Evolutionary conservation across 2,888 invertebrate species (phyloP).

Genomic region (Notodonta dromedarius): DNA sequence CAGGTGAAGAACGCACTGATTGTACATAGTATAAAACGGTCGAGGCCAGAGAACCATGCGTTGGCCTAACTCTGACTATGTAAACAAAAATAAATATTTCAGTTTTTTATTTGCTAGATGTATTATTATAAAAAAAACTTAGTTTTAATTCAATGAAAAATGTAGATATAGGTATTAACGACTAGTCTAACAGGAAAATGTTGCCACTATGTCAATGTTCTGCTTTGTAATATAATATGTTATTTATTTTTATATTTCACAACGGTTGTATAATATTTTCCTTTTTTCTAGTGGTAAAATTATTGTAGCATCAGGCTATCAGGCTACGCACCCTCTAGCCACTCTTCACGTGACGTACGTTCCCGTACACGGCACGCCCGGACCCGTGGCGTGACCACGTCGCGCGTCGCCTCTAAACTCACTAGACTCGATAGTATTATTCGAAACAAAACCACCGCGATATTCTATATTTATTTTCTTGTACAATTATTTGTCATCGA

Average conservation of each 20-base stretch:
- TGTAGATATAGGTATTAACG: constrained; percentile 78
- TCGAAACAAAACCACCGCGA: constrained; percentile 54
- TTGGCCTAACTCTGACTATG: constrained; percentile 48
- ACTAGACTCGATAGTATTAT: constrained; percentile 40
- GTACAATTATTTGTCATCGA: constrained; percentile 34
- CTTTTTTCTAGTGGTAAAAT: constrained; percentile 62
- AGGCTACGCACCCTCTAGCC: constrained; percentile 48
- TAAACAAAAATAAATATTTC: constrained; percentile 49
- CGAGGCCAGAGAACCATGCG: constrained; percentile 37
- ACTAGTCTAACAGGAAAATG: constrained; percentile 81
- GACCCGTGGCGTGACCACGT: constrained; percentile 20
- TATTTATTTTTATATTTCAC: constrained; percentile 79
- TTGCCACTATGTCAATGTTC: constrained; percentile 80
- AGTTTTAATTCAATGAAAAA: constrained; percentile 56
- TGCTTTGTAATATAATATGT: constrained; percentile 79
- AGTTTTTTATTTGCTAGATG: constrained; percentile 54
- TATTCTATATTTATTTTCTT: constrained; percentile 47
- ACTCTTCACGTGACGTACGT: constrained; percentile 18
- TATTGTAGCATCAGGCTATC: constrained; percentile 67
- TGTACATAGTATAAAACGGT: constrained; percentile 43
- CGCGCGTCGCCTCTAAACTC: constrained; percentile 30
- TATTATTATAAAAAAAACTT: constrained; percentile 53
- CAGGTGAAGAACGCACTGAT: constrained; percentile 33
- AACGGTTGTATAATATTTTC: constrained; percentile 68
- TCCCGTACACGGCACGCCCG: constrained; percentile 12